phyloP scores from a whole-genome alignment of 2,113 vertebrate species.

The Corythornis cristatus region DNA sequence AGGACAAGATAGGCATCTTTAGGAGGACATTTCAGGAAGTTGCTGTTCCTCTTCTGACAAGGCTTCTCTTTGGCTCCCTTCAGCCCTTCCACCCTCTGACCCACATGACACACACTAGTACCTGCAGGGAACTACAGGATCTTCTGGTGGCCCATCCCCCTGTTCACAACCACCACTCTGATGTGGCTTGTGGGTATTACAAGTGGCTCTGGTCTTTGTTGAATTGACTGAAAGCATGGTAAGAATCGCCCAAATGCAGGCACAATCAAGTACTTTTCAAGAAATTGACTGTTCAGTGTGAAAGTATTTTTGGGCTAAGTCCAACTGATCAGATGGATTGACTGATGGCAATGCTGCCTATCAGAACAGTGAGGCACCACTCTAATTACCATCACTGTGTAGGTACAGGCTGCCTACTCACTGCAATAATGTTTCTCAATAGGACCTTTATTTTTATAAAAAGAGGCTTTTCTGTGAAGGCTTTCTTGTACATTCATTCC shows the following conservation, averaged over 20 bases:
- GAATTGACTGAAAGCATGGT: not conserved
- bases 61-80: not conserved
- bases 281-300: not conserved
- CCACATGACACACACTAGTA: fast-evolving
- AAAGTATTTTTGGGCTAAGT: not conserved
- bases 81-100: not conserved
- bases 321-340: slow-evolving; percentile 5
- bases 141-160: not conserved
- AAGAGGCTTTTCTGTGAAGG: not conserved
- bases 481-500: not conserved
- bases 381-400: not conserved
- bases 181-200: not conserved
- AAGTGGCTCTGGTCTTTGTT: not conserved
- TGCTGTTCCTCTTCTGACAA: not conserved
- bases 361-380: not conserved
- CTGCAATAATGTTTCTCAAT: not conserved
- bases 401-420: not conserved
- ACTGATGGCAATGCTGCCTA: not conserved
- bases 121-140: fast-evolving
- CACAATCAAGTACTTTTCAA: not conserved
- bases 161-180: not conserved
- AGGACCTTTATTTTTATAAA: not conserved
- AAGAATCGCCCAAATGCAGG: not conserved
- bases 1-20: not conserved
- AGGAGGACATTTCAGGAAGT: not conserved